These are phyloP conservation scores for Phortica variegata DNA, from an alignment of 1,140 invertebrate species.

Conservation along the genomic window DNA sequence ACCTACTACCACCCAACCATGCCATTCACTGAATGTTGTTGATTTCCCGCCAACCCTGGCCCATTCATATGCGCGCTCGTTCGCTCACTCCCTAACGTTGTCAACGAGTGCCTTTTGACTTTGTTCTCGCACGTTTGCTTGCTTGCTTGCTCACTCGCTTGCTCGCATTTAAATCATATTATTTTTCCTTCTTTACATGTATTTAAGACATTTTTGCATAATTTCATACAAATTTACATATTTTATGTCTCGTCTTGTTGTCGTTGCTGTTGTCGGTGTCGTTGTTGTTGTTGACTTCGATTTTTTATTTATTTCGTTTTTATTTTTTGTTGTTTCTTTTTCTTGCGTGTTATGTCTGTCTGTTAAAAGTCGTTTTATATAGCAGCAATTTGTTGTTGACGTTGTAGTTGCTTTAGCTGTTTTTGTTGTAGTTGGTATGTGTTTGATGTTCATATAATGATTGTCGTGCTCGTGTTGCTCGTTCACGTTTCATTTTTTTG, in stretches of 20 bases:
- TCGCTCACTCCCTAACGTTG: neutral
- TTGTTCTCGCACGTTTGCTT: neutral
- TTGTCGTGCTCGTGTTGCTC: conserved; percentile 37
- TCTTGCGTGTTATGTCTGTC: conserved; percentile 26
- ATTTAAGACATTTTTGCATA: conserved; percentile 43
- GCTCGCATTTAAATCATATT: neutral
- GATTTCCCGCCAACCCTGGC: neutral
- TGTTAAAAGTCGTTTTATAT: neutral
- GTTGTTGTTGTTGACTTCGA: conserved; percentile 27
- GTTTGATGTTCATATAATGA: conserved; percentile 20
- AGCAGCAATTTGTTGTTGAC: conserved; percentile 16
- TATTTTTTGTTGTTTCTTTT: neutral
- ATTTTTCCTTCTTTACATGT: conserved; percentile 1
- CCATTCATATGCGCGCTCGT: too few relatives aligned
- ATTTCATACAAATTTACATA: conserved; percentile 49
- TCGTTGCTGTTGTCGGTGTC: conserved; percentile 9
- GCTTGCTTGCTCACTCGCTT: neutral
- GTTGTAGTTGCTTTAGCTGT: conserved; percentile 23
- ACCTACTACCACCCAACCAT: too few relatives aligned
- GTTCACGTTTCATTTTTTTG: conserved; percentile 17
- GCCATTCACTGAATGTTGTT: neutral
- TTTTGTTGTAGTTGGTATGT: conserved; percentile 2
- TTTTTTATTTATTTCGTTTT: conserved; percentile 19
- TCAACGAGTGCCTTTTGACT: neutral
- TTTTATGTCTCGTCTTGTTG: conserved; percentile 20